Evolutionary conservation across 1,140 invertebrate genomes (phyloP).

Genomic region (Arctopsyche grandis): DNA sequence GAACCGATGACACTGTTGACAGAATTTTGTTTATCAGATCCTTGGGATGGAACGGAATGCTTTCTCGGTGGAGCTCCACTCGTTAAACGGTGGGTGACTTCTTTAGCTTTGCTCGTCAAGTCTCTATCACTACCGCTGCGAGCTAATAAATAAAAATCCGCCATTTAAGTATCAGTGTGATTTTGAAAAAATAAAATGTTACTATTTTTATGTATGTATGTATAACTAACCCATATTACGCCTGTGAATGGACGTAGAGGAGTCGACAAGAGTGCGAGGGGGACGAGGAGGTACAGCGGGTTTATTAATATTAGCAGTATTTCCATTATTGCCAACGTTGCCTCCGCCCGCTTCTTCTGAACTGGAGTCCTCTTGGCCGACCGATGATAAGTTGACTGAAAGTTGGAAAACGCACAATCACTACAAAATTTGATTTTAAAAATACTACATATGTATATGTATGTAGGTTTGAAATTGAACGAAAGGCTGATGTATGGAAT

Average conservation of each 20-base stretch:
- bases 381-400: slow-evolving; percentile 72
- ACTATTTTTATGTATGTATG: neutral
- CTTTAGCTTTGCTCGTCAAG: slow-evolving; percentile 62
- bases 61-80: slow-evolving; percentile 55
- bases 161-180: too few relatives aligned
- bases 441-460: too few relatives aligned
- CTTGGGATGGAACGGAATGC: slow-evolving; percentile 47
- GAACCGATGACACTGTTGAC: slow-evolving; percentile 28
- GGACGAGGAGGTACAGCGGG: slow-evolving; percentile 72
- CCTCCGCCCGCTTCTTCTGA: slow-evolving; percentile 71
- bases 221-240: slow-evolving; percentile 42
- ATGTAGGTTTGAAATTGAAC: too few relatives aligned
- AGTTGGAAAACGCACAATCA: slow-evolving; percentile 27
- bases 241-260: slow-evolving; percentile 44
- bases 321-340: slow-evolving; percentile 59
- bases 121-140: slow-evolving; percentile 68
- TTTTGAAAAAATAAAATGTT: neutral
- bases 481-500: too few relatives aligned
- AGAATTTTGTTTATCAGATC: slow-evolving; percentile 28
- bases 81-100: slow-evolving; percentile 63
- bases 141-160: slow-evolving; percentile 55
- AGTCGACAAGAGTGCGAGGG: slow-evolving; percentile 46
- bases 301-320: slow-evolving; percentile 60
- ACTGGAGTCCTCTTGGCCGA: slow-evolving; percentile 80
- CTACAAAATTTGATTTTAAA: neutral